phyloP scores from a whole-genome alignment of 2,888 invertebrate genomes.

The Diaphora mendica region DNA sequence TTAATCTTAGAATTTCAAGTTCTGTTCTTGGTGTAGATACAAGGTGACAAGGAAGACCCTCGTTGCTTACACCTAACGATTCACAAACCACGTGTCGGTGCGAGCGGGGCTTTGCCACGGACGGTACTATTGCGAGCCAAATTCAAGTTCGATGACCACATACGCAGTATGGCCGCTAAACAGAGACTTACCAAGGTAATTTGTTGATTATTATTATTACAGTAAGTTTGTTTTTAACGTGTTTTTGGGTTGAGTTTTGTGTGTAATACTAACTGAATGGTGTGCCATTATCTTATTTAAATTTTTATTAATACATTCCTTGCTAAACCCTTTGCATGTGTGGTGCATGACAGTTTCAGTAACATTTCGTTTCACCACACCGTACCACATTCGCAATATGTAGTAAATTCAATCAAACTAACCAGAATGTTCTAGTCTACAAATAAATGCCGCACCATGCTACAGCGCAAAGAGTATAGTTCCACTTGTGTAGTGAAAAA shows the following conservation, averaged over 20 bases:
- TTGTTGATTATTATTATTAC: neutral
- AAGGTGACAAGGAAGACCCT: constrained; percentile 98
- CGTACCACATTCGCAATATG: no score
- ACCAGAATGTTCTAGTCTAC: no score
- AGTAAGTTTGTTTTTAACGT: neutral
- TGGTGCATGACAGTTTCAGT: no score
- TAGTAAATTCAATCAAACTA: no score
- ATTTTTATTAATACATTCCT: no score
- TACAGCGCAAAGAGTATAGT: no score
- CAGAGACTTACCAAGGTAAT: constrained; percentile 92
- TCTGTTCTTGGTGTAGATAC: constrained; percentile 81
- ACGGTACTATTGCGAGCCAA: constrained; percentile 94
- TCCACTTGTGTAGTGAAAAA: no score
- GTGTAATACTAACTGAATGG: neutral
- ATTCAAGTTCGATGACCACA: constrained; percentile 99
- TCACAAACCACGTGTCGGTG: constrained; percentile 90
- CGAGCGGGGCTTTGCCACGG: constrained; percentile 88
- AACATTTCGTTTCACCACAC: no score
- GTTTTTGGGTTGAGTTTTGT: neutral
- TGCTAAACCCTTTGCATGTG: no score
- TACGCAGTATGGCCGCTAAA: constrained; percentile 99
- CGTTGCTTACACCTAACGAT: constrained; percentile 97
- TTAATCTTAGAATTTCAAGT: neutral
- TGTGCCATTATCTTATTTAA: no score
- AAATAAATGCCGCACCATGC: no score